These are phyloP conservation scores for Nephrotoma flavescens DNA, from an alignment of 2,888 invertebrate species.

Conservation along the genomic window DNA sequence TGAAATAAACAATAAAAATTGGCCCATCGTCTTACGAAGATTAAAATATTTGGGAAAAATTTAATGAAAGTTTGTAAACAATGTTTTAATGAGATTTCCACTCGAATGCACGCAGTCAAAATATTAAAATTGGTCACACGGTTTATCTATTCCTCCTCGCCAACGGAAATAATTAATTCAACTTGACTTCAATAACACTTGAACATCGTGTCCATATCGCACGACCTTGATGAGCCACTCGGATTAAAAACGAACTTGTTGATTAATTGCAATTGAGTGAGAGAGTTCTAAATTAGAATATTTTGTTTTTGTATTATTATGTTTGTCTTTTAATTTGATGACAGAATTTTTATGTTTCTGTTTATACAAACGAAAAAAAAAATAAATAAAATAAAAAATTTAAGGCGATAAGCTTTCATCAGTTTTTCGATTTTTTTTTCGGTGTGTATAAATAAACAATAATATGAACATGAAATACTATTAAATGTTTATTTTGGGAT, in stretches of 20 bases:
- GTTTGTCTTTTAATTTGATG: not conserved
- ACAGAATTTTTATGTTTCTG: not conserved
- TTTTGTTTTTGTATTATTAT: not conserved
- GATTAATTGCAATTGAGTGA: not conserved
- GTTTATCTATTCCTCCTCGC: not conserved
- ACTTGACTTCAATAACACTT: not conserved
- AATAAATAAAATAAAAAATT: not conserved
- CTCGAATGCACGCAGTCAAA: not conserved
- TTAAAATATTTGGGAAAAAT: not conserved
- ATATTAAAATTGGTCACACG: not conserved
- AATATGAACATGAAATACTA: not conserved
- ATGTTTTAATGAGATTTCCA: not conserved
- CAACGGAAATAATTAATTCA: not conserved
- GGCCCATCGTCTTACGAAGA: not conserved
- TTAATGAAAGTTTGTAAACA: not conserved
- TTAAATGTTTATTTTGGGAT: not conserved
- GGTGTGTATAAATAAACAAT: not conserved
- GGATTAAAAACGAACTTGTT: not conserved
- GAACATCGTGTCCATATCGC: not conserved
- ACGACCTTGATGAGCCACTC: not conserved
- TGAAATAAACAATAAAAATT: not conserved
- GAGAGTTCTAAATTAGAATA: not conserved
- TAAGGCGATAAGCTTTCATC: not conserved
- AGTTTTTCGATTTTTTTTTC: not conserved
- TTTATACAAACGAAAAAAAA: not conserved